Conservation (phyloP, 30 jellyfish, hydroid and myxozoan genomes). For the Aurelia sp. region DNA sequence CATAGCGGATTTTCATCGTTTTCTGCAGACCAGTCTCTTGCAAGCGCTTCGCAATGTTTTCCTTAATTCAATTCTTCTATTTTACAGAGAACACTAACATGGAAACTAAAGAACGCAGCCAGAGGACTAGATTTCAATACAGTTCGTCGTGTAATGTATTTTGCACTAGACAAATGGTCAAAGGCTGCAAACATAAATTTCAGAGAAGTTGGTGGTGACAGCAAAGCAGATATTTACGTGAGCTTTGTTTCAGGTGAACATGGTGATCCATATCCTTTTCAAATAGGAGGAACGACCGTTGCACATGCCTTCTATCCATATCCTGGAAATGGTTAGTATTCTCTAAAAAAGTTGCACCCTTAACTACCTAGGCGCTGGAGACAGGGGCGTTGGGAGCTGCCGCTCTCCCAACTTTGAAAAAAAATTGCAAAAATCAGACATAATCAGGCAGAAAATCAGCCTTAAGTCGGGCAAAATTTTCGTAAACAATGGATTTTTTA, state of each 20-base stretch:
- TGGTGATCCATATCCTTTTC: constrained; percentile 58
- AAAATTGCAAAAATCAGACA: too few relatives aligned
- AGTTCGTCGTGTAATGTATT: constrained; percentile 10
- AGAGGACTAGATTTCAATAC: background rate
- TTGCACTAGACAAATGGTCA: constrained; percentile 52
- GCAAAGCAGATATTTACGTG: constrained; percentile 42
- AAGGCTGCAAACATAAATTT: constrained; percentile 42
- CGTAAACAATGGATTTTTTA: too few relatives aligned
- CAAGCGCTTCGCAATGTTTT: background rate
- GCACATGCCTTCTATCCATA: constrained; percentile 95
- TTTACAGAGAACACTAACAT: constrained; percentile 53
- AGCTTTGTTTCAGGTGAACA: constrained; percentile 10
- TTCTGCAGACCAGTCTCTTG: background rate
- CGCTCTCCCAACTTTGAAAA: too few relatives aligned
- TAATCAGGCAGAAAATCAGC: too few relatives aligned
- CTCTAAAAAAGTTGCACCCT: background rate
- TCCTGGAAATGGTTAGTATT: constrained; percentile 49
- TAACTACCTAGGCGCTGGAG: too few relatives aligned
- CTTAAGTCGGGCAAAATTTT: too few relatives aligned
- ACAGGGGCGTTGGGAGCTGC: too few relatives aligned
- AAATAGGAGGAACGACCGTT: constrained; percentile 86
- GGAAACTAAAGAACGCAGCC: constrained; percentile 63
- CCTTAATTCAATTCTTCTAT: background rate
- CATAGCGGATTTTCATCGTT: too few relatives aligned
- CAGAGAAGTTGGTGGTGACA: constrained; percentile 6